Evolutionary conservation across 2,888 invertebrate species (phyloP), one percentile per base, ranked within the genome.

Genomic region (Orthonychiurus folsomi): DNA sequence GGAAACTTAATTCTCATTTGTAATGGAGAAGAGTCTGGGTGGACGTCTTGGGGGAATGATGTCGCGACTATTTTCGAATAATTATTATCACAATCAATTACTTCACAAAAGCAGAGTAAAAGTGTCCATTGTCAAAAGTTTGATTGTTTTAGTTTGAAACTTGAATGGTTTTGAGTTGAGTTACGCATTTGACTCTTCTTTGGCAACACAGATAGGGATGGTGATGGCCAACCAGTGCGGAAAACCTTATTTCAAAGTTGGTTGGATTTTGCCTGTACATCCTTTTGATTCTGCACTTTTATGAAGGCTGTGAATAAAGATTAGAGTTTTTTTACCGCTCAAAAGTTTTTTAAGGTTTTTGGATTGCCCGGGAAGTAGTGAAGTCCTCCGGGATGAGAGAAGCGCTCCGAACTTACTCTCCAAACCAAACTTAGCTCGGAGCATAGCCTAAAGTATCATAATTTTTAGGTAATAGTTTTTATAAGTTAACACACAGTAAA

Each of bases 111-210:
- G 5, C 37, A 37, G 37, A 37, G 37, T 5, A 37, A 37, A 37
- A 37, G 37, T 37, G 15, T 37, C 37, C 37, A 37, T 37, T 37
- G 37, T 37, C 15, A 15, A 37, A 37, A 37, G 9, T 37, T 37
- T 37, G 37, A 37, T 37, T 37, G 37, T 37, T 37, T 37, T 37
- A 37, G 37, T 37, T 37, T 37, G 37, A 37, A 37, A 37, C 37
- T 37, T 37, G 37, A 37, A 37, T 37, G 37, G 37, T 37, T 37
- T 37, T 37, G 37, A 37, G 37, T 37, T 37, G 37, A 37, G 37
- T 37, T 37, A 37, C 9, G 15, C 9, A 15, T 15, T 37, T 37
- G 37, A 37, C 37, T 37, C 37, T 15, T 15, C 5, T 37, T 37
- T 37, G 37, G 9, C 5, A 37, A 37, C n/a, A n/a, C n/a, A n/a